Evolutionary conservation across 2,113 vertebrate genomes (phyloP), one percentile per base, ranked within the genome.

Genomic region (Gyps fulvus): DNA sequence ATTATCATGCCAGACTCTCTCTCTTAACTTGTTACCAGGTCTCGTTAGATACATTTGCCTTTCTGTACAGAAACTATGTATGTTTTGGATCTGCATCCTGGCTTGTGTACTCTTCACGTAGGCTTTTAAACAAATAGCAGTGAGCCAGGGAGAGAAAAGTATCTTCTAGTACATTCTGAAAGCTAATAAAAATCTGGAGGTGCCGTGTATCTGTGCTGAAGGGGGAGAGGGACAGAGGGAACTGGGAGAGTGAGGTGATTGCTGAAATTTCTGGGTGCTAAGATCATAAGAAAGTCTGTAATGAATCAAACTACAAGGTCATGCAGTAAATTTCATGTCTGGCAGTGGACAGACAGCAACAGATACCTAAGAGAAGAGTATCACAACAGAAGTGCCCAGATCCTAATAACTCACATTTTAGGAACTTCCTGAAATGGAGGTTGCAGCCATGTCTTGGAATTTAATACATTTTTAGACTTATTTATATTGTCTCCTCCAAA

Each of bases 81-180:
- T 23, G 29, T 72, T 73, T 15, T 45, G 15, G 18, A 69, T 31
- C 34, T 54, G 31, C 55, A 62, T 11, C 19, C 67, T 57, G 22
- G 47, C 16, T 62, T 55, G 15, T 47, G 17, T 23, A 27, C 25
- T 9, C 21, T 7, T 69, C 43, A 69, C 0, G 0, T 6, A 16
- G 25, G 4, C 27, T 87, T 57, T 81, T 83, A 77, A 57, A 55
- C 23, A 84, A 40, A 52, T 15, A 55, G 16, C 49, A 43, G 12
- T n/a, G 45, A 86, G 13, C 22, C 32, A 59, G 38, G 27, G 43
- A 74, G 43, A 90, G 50, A 65, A 45, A 69, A 54, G 6, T 10
- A n/a, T n/a, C 19, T 16, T 61, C 42, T 43, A 29, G 26, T 34
- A 5, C 19, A 49, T 65, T 25, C 43, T 54, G 62, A 49, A 50